Evolutionary conservation across 2,797 vertebrate species (phyloP).

Genomic region (Mico argentatus): DNA sequence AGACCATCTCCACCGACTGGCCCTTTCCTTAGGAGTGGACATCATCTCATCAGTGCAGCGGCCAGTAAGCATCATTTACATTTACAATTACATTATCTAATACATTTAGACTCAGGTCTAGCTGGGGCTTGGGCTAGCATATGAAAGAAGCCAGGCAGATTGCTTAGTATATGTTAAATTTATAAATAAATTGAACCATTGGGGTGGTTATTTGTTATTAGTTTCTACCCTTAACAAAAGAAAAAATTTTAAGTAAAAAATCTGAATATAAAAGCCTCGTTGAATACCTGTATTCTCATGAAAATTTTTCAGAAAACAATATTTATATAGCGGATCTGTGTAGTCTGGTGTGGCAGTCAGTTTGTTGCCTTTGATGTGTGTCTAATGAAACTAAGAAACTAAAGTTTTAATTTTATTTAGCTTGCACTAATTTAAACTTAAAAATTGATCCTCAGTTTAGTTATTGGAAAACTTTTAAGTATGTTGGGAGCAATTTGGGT

Average conservation of each 20-base stretch:
- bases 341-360: background rate
- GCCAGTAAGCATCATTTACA: constrained; percentile 83
- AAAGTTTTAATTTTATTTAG: constrained; percentile 18
- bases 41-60: constrained; percentile 85
- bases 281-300: background rate
- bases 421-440: constrained; percentile 21
- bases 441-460: background rate
- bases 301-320: background rate
- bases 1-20: constrained; percentile 85
- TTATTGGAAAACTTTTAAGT: constrained; percentile 35
- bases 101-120: background rate
- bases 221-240: background rate
- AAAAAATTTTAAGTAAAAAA: background rate
- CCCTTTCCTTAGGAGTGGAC: constrained; percentile 85
- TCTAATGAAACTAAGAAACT: background rate
- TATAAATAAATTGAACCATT: background rate
- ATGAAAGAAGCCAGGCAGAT: background rate
- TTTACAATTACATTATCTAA: too few relatives aligned
- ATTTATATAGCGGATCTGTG: background rate
- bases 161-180: background rate
- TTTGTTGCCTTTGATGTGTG: constrained; percentile 11
- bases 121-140: background rate
- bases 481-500: background rate
- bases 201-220: background rate
- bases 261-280: background rate